Percentiles rank a stretch among this genome's conserved stretches.
phyloP scores from a whole-genome alignment of 2,797 vertebrate species.

The Pelochelys cantorii region DNA sequence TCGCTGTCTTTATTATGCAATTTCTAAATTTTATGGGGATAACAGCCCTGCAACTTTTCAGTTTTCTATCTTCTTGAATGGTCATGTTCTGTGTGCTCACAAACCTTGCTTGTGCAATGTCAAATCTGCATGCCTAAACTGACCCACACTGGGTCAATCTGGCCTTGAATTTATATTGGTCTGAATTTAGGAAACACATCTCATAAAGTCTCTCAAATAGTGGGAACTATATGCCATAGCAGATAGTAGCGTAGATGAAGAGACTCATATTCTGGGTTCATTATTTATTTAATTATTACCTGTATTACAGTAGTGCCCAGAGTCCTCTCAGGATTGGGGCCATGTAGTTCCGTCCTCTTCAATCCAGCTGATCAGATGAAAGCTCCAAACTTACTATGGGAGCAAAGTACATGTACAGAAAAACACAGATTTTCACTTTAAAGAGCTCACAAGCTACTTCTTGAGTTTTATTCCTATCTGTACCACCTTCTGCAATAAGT shows the following conservation, averaged over 20 bases:
- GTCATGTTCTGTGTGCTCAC: background rate
- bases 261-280: rapidly evolving
- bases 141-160: background rate
- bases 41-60: background rate
- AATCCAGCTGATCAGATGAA: no score
- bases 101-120: background rate
- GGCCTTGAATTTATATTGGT: background rate
- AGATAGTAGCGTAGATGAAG: background rate
- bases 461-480: background rate
- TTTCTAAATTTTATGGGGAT: background rate
- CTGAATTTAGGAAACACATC: conserved; percentile 8
- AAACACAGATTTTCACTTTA: background rate
- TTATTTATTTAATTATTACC: background rate
- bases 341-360: background rate
- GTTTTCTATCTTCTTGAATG: background rate
- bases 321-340: background rate
- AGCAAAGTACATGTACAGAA: background rate
- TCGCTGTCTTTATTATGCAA: background rate
- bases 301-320: background rate
- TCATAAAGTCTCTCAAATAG: background rate
- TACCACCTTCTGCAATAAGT: background rate
- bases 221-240: rapidly evolving
- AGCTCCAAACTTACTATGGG: no score
- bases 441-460: background rate
- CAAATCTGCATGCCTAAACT: background rate